These are phyloP conservation scores for Mythimna albipuncta DNA, from an alignment of 2,888 invertebrate species.

Conservation along the genomic window DNA sequence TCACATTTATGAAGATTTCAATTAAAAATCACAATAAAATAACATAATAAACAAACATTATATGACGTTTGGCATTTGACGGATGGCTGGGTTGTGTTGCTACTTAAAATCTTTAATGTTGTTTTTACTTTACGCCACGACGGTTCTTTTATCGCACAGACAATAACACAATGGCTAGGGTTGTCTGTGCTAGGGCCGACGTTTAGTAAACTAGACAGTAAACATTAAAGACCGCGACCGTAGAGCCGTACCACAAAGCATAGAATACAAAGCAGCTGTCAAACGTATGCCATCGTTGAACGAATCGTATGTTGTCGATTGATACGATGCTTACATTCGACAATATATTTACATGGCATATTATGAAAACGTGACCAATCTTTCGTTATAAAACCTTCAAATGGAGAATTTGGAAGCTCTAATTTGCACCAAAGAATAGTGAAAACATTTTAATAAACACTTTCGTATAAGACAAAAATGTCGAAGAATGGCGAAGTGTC, in stretches of 20 bases:
- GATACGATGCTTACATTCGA: constrained; percentile 69
- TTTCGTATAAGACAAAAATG: constrained; percentile 88
- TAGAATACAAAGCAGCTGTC: constrained; percentile 41
- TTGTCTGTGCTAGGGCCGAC: too few species aligned
- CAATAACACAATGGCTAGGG: too few species aligned
- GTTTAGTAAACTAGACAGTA: too few species aligned
- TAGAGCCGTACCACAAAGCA: constrained; percentile 9
- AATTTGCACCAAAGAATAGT: constrained; percentile 78
- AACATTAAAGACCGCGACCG: neutral
- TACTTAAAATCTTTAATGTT: too few species aligned
- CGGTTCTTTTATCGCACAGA: too few species aligned
- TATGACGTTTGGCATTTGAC: too few species aligned
- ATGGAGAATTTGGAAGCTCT: constrained; percentile 81
- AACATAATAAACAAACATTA: too few species aligned
- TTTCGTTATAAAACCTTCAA: constrained; percentile 74
- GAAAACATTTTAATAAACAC: constrained; percentile 67
- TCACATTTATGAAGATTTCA: too few species aligned
- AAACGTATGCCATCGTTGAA: constrained; percentile 52
- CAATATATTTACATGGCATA: constrained; percentile 69
- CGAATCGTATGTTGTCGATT: constrained; percentile 70
- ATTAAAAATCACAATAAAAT: too few species aligned
- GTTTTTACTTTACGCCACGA: too few species aligned
- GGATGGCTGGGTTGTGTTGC: too few species aligned
- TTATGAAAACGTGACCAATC: constrained; percentile 78
- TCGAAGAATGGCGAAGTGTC: constrained; percentile 94